These are phyloP conservation scores for Hydrochoerus hydrochaeris DNA, from an alignment of 2,113 vertebrate species.

Conservation along the genomic window DNA sequence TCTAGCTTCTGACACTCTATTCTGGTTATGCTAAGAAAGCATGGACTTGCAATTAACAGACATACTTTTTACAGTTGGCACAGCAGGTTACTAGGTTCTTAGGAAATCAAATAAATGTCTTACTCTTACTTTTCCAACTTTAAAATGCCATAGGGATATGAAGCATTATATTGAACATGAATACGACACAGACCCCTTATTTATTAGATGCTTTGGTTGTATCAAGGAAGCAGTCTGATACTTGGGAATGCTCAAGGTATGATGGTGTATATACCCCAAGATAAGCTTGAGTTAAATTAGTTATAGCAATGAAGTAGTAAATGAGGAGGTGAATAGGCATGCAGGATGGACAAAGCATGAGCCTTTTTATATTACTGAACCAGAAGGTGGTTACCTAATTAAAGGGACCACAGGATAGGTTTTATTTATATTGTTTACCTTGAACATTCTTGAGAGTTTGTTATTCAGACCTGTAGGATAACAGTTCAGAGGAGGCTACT, in stretches of 20 bases:
- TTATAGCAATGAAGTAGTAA: background rate
- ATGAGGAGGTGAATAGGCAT: background rate
- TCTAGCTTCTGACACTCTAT: background rate
- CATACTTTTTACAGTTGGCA: background rate
- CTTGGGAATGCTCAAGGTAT: background rate
- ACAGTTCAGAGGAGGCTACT: constrained; percentile 26
- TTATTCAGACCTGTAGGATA: background rate
- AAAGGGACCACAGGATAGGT: background rate
- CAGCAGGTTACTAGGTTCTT: background rate
- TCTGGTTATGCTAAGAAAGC: constrained; percentile 4
- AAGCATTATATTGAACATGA: constrained; percentile 41
- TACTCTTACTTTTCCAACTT: background rate
- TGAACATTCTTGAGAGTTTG: constrained; percentile 47
- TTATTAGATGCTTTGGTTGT: background rate
- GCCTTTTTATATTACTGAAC: constrained; percentile 13
- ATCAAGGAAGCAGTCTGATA: background rate
- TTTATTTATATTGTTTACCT: constrained; percentile 38
- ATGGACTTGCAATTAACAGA: background rate
- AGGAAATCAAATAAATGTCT: constrained; percentile 12
- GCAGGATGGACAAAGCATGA: background rate
- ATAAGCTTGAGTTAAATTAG: constrained; percentile 45
- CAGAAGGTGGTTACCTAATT: background rate
- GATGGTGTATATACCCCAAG: background rate
- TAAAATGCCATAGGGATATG: background rate
- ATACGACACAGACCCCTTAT: background rate